Evolutionary conservation across 2,113 vertebrate genomes (phyloP), one percentile per base, ranked within the genome.

Genomic region (Calyptommatus sinebrachiatus): DNA sequence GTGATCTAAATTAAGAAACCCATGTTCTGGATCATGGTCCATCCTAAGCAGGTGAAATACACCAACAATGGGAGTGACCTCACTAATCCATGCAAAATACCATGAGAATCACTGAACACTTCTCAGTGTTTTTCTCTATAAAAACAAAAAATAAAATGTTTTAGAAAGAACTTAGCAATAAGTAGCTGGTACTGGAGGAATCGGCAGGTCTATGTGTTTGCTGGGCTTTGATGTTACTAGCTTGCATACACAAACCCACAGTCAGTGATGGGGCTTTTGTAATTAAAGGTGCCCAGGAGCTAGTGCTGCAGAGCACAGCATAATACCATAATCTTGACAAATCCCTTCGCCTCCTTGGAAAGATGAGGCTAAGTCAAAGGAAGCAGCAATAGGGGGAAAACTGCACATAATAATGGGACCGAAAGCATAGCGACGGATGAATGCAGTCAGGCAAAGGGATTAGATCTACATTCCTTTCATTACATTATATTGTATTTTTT

Each of bases 201-300:
- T 73, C 46, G 61, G 71, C 71, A 35, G 14, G 48, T 80, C 78
- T 82, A 57, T 14, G 35, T 31, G 45, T 0, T 1, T 66, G 83
- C 90, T 88, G 81, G 61, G 83, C 62, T 84, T 85, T 65, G 29
- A 53, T 87, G 85, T 53, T 79, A 76, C 79, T 62, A 61, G 85
- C 0, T 0, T 57, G 35, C 67, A 83, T 29, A 35, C 74, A 66
- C 10, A 79, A 78, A 82, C 92, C 92, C 94, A 93, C 85, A 91
- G 93, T 88, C 86, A 91, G 82, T 67, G 90, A 95, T 92, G 91
- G 82, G 86, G 41, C 10, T 61, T 80, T 93, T 95, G 91, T 95
- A 96, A 97, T 97, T 96, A 96, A 96, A 96, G 94, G 87, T 94
- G 93, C 93, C 96, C 91, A 82, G 86, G 94, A 94, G 92, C 94